These are phyloP conservation scores for Salvelinus fontinalis DNA, from an alignment of 2,113 vertebrate genomes.

Conservation along the genomic window DNA sequence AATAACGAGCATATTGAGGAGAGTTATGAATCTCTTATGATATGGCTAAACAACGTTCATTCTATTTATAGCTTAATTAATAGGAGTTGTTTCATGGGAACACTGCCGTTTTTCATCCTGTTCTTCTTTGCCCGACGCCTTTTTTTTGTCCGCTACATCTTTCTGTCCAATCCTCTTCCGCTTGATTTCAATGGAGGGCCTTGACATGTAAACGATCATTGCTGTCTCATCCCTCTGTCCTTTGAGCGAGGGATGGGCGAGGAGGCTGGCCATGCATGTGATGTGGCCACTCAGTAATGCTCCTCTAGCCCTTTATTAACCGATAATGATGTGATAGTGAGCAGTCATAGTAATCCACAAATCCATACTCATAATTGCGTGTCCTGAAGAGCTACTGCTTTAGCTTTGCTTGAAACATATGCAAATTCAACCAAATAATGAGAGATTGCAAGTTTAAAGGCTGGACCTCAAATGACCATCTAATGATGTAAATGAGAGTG, in stretches of 20 bases:
- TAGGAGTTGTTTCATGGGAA: neutral
- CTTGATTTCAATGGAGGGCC: conserved; percentile 21
- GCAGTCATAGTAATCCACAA: too few species aligned
- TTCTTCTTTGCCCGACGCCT: conserved; percentile 25
- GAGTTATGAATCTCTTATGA: neutral
- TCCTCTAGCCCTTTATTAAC: too few species aligned
- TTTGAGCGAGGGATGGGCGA: conserved; percentile 35
- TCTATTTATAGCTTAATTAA: too few species aligned
- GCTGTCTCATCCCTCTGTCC: conserved; percentile 37
- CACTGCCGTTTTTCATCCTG: neutral
- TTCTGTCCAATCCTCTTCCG: neutral
- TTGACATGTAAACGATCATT: conserved; percentile 49
- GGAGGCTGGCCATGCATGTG: conserved; percentile 51
- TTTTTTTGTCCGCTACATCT: neutral
- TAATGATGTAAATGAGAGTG: too few species aligned
- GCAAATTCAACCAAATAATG: too few species aligned
- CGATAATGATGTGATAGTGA: too few species aligned
- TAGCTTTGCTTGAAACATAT: too few species aligned
- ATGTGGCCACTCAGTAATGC: conserved; percentile 7
- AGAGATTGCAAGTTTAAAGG: too few species aligned
- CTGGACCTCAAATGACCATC: too few species aligned
- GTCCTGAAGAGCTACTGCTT: too few species aligned
- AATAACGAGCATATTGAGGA: neutral
- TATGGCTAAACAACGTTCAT: too few species aligned
- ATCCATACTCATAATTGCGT: too few species aligned